Percentiles rank a stretch among this genome's conserved stretches.
Conservation (phyloP, 2,888 invertebrate genomes). For the Calliphora vomitoria region DNA sequence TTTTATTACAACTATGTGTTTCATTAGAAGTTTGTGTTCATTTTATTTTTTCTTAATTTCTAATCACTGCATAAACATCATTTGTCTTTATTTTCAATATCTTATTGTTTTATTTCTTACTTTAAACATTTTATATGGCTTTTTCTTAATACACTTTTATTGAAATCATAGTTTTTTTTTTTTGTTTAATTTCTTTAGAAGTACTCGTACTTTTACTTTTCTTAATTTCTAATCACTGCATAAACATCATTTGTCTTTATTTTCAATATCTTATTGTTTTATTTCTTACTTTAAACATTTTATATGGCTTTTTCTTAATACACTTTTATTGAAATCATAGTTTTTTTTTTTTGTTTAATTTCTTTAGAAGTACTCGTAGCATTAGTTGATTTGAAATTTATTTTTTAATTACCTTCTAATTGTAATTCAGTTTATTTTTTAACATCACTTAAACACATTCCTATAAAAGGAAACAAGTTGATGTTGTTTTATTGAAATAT, state of each 20-base stretch:
- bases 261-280: neutral
- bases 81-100: neutral
- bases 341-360: neutral
- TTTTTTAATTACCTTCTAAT: neutral
- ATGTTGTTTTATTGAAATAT: neutral
- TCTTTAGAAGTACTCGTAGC: neutral
- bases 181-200: too few relatives aligned
- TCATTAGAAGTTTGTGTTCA: neutral
- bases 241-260: neutral
- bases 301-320: neutral
- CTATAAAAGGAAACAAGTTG: neutral
- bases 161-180: neutral
- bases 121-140: neutral
- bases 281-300: neutral
- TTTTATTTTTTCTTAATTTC: neutral
- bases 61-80: neutral
- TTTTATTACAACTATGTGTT: neutral
- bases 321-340: neutral
- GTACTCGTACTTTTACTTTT: too few relatives aligned
- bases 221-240: neutral
- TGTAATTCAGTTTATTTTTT: neutral
- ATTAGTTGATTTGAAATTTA: neutral
- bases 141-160: neutral
- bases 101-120: neutral
- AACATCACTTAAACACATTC: slow-evolving; percentile 6